These are phyloP conservation scores for Austrofundulus limnaeus DNA, from an alignment of 2,113 vertebrate genomes.

Conservation along the genomic window DNA sequence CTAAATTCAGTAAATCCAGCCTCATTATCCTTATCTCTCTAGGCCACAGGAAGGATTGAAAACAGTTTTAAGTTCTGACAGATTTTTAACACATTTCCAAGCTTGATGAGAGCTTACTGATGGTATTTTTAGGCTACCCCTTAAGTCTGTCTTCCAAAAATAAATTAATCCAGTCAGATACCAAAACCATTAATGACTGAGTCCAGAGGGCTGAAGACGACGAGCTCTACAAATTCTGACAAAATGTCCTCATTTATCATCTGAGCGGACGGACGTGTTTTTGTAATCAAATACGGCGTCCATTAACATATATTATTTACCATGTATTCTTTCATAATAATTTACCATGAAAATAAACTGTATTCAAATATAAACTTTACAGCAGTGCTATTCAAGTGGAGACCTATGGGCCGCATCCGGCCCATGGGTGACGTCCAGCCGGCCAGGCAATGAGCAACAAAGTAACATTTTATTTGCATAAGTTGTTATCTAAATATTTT, in stretches of 20 bases:
- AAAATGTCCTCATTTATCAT: not conserved
- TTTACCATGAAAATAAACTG: no score
- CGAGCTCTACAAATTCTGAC: not conserved
- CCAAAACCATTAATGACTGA: not conserved
- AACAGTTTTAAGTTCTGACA: not conserved
- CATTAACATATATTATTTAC: no score
- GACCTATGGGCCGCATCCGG: no score
- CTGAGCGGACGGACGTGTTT: no score
- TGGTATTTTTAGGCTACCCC: constrained; percentile 11
- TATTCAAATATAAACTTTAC: no score
- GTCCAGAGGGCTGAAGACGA: not conserved
- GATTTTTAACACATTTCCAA: constrained; percentile 5
- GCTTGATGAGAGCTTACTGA: not conserved
- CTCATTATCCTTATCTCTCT: not conserved
- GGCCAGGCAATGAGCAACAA: no score
- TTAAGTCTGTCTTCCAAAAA: constrained; percentile 16
- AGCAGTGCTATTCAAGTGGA: no score
- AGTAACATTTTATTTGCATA: no score
- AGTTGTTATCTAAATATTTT: no score
- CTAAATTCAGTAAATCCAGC: not conserved
- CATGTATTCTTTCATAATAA: no score
- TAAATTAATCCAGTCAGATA: constrained; percentile 15
- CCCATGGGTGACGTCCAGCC: no score
- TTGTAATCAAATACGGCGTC: no score
- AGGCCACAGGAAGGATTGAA: not conserved